Base-by-base conservation (phyloP, 1,140 invertebrate species). In the Agrypnia vestita region DNA sequence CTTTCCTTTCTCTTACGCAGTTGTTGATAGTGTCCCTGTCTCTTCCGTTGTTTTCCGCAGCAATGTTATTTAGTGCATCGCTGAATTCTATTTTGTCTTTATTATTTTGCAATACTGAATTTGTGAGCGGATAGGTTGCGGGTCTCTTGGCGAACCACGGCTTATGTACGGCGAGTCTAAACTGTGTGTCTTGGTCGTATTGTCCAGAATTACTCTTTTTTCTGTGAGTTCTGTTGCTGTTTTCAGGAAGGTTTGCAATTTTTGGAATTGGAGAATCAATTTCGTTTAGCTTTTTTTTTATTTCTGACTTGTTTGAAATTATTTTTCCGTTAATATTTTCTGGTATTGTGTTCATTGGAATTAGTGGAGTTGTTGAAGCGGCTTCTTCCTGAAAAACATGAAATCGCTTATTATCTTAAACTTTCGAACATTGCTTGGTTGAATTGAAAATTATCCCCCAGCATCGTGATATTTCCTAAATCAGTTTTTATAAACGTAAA, bases 361-460 rank as follows among this genome's bases (percentile, higher is more conserved):
- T 64, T 1, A 76, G 25, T 17, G 15, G 73, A 62, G 21, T 19
- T 25, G 46, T 46, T 49, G 59, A 9, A 9, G 35, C 44, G 11
- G 75, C 25, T 53, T 76, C 75, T 64, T 76, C 59, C 75, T 76
- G 21, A 17, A 76, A 67, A 47, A 21, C 8, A 64, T 46, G 17
- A 46, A 21, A 3, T 35, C 25, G 25, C 6, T 6, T 35, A 35
- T 35, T 35, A n/a, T n/a, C n/a, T n/a, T n/a, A n/a, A n/a, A n/a
- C n/a, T n/a, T n/a, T n/a, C n/a, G n/a, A n/a, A n/a, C n/a, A n/a
- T n/a, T n/a, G n/a, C n/a, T n/a, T n/a, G n/a, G n/a, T n/a, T n/a
- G n/a, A n/a, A n/a, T n/a, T n/a, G n/a, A n/a, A n/a, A n/a, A n/a
- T n/a, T n/a, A n/a, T n/a, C n/a, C n/a, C n/a, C n/a, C n/a, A n/a